phyloP scores from a whole-genome alignment of 2,888 invertebrate genomes.

The Tuta absoluta region DNA sequence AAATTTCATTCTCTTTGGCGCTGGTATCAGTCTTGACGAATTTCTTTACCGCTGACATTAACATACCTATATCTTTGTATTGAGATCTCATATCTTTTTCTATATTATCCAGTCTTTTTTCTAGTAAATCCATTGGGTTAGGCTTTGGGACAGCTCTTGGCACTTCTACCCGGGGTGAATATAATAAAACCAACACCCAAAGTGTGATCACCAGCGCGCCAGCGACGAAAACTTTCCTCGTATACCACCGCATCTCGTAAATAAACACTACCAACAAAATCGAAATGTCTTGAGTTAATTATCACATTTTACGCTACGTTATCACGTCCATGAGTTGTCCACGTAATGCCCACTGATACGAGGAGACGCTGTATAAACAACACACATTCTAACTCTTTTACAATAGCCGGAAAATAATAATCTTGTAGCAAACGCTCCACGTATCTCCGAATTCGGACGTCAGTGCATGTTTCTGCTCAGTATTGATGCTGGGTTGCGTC shows the following conservation, averaged over 20 bases:
- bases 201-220: slow-evolving; percentile 48
- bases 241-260: slow-evolving; percentile 67
- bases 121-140: slow-evolving; percentile 37
- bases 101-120: slow-evolving; percentile 52
- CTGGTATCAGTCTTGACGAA: slow-evolving; percentile 42
- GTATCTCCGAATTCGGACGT: background rate
- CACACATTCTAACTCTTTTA: slow-evolving; percentile 38
- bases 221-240: slow-evolving; percentile 55
- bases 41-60: slow-evolving; percentile 54
- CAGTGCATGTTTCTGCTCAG: background rate
- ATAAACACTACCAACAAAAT: slow-evolving; percentile 22
- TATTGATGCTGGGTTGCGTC: background rate
- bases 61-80: slow-evolving; percentile 53
- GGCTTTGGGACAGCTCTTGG: slow-evolving; percentile 40
- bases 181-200: slow-evolving; percentile 59
- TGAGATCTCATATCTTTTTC: slow-evolving; percentile 55
- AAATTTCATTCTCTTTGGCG: slow-evolving; percentile 32
- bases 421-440: background rate
- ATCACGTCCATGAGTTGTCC: slow-evolving; percentile 36
- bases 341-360: slow-evolving; percentile 36
- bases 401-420: slow-evolving; percentile 16
- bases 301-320: slow-evolving; percentile 17
- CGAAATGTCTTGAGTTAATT: background rate
- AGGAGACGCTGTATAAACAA: slow-evolving; percentile 35
- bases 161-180: slow-evolving; percentile 48